Evolutionary conservation across 2,797 vertebrate species (phyloP).

Genomic region (Etheostoma nigrum): DNA sequence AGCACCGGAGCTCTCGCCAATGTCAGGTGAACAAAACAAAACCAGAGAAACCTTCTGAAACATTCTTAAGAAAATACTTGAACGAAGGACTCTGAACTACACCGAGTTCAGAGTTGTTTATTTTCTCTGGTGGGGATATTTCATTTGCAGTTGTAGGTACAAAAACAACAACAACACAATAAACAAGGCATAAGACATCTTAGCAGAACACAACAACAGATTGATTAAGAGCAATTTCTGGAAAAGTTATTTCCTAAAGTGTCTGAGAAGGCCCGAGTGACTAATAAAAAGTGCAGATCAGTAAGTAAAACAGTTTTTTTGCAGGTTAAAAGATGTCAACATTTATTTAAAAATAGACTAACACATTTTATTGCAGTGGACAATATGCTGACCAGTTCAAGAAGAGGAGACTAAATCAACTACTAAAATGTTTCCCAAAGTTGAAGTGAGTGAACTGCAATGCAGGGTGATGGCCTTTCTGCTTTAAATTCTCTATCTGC

Average conservation of each 20-base stretch:
- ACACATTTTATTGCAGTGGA: constrained; percentile 25
- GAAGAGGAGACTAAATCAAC: not conserved
- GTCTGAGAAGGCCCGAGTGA: no score
- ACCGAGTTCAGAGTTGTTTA: no score
- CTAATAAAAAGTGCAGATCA: no score
- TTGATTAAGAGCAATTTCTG: no score
- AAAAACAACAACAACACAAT: no score
- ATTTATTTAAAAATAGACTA: not conserved
- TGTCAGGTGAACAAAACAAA: constrained; percentile 87
- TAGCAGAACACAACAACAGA: no score
- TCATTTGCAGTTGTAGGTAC: no score
- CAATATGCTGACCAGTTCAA: constrained; percentile 31
- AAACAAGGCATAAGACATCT: no score
- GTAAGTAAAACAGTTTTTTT: not conserved
- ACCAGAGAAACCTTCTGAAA: not conserved
- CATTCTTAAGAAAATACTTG: not conserved
- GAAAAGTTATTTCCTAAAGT: no score
- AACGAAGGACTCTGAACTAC: no score
- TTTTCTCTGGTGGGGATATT: no score
- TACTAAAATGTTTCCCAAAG: not conserved
- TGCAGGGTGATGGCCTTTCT: not conserved
- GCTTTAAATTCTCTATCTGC: constrained; percentile 18
- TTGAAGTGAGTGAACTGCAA: constrained; percentile 39
- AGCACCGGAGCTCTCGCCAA: constrained; percentile 96
- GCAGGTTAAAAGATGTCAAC: not conserved